A percentile compares a stretch with the other conserved stretches of the same genome.
Evolutionary conservation across 2,888 invertebrate species (phyloP).

Genomic region (Willowsia nigromaculata): DNA sequence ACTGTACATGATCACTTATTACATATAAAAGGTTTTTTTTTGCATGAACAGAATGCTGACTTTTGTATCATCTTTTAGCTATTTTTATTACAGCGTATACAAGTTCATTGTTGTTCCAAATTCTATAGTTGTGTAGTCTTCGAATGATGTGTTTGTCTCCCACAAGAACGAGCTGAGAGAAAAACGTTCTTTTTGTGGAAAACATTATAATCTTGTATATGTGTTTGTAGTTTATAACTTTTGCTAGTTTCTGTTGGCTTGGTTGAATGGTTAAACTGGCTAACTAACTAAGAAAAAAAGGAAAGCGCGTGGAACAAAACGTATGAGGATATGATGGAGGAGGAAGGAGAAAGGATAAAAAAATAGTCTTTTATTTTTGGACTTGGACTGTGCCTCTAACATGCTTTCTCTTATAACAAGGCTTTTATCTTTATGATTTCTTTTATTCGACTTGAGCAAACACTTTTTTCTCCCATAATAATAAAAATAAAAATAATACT

Average conservation of each 20-base stretch:
- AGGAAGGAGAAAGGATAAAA: not conserved
- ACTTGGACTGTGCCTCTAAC: too few relatives aligned
- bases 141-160: not conserved
- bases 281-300: not conserved
- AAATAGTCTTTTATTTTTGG: not conserved
- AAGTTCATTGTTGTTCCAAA: not conserved
- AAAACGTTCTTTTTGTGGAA: not conserved
- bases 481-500: conserved; percentile 52
- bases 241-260: not conserved
- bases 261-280: not conserved
- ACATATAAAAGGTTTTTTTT: not conserved
- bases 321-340: not conserved
- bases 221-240: not conserved
- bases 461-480: conserved; percentile 34
- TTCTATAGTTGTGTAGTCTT: not conserved
- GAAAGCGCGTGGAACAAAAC: not conserved
- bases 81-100: not conserved
- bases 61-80: not conserved
- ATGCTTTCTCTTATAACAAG: not conserved
- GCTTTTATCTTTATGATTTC: conserved; percentile 62
- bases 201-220: not conserved
- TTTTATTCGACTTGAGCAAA: conserved; percentile 53
- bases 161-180: not conserved
- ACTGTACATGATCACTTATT: not conserved
- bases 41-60: not conserved